Base-by-base conservation (phyloP, 2,888 invertebrate species). In the Limnephilus auricula region DNA sequence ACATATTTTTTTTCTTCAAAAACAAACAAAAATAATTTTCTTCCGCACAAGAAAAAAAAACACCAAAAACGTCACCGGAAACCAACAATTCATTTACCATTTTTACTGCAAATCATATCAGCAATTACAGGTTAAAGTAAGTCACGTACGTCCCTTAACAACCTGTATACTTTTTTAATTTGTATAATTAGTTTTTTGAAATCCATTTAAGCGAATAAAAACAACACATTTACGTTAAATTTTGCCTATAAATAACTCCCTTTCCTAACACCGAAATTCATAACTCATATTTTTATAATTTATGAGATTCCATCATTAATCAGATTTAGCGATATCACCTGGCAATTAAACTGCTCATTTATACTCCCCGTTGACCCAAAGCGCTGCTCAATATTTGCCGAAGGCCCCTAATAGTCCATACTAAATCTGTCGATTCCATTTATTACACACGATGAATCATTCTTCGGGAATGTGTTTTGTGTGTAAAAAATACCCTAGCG, bases 281-380 rank as follows among this genome's bases (percentile, higher is more conserved):
- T 65, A 65, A 65, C 6, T 25, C n/a, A 65, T 4, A n/a, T n/a
- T 25, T 65, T 25, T 65, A 65, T 65, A 25, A 65, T 65, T 65
- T 65, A 65, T 65, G 82, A 37, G 34, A 40, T 40, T 85, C 40
- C 10, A 37, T 45, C 79, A 90, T 90, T 90, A 87, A 87, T 90
- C 87, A 50, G 90, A 90, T 79, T 91, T 91, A 88, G 65, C 40
- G 18, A n/a, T 45, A 91, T 82, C 89, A 91, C 89, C 91, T 91
- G 91, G 89, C 37, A 88, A 83, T 88, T 86, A 89, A 89, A 79
- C 32, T 31, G 86, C 65, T 85, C 84, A 85, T 85, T 85, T 84
- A 30, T 40, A 37, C 37, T 30, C 50, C 15, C 30, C 31, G 25
- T 86, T 86, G 65, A 25, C 40, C 34, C n/a, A 18, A 84, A 25